Evolutionary conservation across 2,113 vertebrate species (phyloP), one percentile per base, ranked within the genome.

Genomic region (Cariama cristata): DNA sequence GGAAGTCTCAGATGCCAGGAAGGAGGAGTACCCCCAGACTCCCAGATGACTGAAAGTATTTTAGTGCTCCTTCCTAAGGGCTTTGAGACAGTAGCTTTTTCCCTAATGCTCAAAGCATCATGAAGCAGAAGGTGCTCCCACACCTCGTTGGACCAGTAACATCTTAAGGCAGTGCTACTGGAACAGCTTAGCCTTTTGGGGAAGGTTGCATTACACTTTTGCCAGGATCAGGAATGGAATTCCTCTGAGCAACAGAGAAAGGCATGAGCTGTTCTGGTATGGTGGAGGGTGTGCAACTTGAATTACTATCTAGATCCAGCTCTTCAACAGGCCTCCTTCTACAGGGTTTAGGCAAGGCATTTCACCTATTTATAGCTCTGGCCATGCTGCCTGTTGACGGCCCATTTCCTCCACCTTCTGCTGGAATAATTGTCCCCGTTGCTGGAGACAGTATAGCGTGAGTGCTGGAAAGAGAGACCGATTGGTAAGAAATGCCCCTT

Each of bases 321-420:
- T 56, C 28, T 49, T 67, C 7, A 2, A 49, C 52, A 79, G 24
- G 24, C 21, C 52, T 12, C 2, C 6, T 75, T 64, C 58, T 58
- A 49, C 0, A 0, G 62, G 27, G 23, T 67, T 44, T 66, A 60
- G 59, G 59, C 69, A 81, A 85, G 28, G 42, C 13, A 42, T 79
- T 76, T 58, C 45, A 60, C 40, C 69, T 79, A 47, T 76, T 89
- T 50, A 66, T 79, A 93, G 62, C 58, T 66, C 50, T 85, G 71
- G 58, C 38, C 24, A 3, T 28, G 49, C 42, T 91, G 49, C 76
- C 27, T 1, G 0, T 45, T 14, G 33, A 49, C 14, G 44, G 27
- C 28, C 38, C 72, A 35, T 93, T 94, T 93, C 85, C 35, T 89
- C 19, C 69, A 72, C 60, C 55, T 95, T 86, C 92, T 88, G 67